Conservation (phyloP, 2,888 invertebrate genomes). For the Spisula subtruncata region DNA sequence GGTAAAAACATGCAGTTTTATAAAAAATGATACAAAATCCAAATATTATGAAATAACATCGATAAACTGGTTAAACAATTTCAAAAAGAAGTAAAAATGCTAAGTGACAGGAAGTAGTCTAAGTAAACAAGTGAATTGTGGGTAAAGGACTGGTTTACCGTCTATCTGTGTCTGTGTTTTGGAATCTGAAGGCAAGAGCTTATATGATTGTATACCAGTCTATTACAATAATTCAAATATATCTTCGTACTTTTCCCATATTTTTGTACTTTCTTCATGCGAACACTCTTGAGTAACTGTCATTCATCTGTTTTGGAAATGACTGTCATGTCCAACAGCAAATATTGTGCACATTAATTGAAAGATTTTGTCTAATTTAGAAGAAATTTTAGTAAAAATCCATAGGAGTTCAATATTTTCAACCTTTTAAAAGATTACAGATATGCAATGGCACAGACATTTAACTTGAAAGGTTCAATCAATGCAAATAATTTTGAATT, state of each 20-base stretch:
- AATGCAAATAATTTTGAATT: no score
- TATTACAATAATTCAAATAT: not conserved
- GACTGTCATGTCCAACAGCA: no score
- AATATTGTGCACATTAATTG: no score
- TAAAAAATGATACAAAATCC: not conserved
- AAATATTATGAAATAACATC: constrained; percentile 14
- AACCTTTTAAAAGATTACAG: no score
- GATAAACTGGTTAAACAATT: constrained; percentile 35
- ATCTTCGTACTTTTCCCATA: not conserved
- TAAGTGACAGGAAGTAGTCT: constrained; percentile 40
- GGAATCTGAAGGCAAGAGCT: constrained; percentile 68
- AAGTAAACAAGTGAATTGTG: constrained; percentile 50
- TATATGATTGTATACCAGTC: constrained; percentile 38
- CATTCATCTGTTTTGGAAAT: no score
- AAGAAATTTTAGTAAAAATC: no score
- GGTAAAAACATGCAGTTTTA: not conserved
- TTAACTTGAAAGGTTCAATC: no score
- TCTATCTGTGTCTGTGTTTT: constrained; percentile 42
- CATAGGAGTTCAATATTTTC: no score
- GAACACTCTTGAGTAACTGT: no score
- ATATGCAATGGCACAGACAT: no score
- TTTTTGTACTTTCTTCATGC: not conserved
- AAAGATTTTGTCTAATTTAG: no score
- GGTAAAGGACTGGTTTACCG: constrained; percentile 61
- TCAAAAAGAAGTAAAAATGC: constrained; percentile 43